phyloP scores from a whole-genome alignment of 2,888 invertebrate genomes.

The Tenthredo scrophulariae region DNA sequence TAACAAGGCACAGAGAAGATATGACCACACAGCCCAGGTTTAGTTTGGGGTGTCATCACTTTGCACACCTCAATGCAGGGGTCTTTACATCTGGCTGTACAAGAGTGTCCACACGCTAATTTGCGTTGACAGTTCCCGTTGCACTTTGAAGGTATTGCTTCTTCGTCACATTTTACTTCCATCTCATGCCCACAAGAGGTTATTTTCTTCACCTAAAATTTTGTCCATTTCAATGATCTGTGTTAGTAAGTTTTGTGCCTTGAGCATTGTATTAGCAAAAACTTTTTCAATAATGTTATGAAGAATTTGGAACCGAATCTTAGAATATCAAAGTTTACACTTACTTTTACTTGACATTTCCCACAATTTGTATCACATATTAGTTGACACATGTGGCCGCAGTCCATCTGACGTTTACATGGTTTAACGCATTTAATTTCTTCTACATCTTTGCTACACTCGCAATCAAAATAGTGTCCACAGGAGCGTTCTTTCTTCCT shows the following conservation, averaged over 20 bases:
- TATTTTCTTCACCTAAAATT: conserved; percentile 69
- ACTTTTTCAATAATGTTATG: background rate
- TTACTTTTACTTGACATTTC: conserved; percentile 78
- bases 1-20: conserved; percentile 77
- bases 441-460: conserved; percentile 78
- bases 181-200: conserved; percentile 78
- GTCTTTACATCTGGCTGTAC: conserved; percentile 76
- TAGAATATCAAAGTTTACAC: conserved; percentile 52
- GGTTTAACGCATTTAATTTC: conserved; percentile 77
- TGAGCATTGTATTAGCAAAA: background rate
- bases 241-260: background rate
- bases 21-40: conserved; percentile 79
- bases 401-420: conserved; percentile 78
- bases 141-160: conserved; percentile 75
- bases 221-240: background rate
- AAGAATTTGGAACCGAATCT: background rate
- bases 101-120: conserved; percentile 80
- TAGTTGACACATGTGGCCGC: conserved; percentile 80
- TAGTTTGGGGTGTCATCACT: background rate
- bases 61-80: conserved; percentile 76
- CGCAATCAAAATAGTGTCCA: conserved; percentile 38
- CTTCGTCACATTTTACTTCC: conserved; percentile 75
- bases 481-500: conserved; percentile 38
- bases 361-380: conserved; percentile 79
- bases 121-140: conserved; percentile 77